These are phyloP conservation scores for Microcebus murinus DNA, from an alignment of 2,113 vertebrate genomes.

Conservation along the genomic window DNA sequence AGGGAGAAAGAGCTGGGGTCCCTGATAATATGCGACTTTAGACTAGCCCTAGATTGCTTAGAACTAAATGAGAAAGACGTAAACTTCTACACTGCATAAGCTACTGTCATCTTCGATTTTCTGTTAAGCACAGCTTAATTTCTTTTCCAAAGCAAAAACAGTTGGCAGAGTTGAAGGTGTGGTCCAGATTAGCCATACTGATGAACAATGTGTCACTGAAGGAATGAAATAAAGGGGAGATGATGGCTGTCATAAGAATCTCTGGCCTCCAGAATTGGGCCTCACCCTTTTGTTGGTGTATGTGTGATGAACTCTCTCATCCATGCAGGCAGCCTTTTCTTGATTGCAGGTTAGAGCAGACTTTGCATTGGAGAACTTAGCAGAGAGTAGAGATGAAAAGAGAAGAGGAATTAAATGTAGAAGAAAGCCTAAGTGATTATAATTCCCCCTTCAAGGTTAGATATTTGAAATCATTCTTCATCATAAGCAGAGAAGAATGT, in stretches of 20 bases:
- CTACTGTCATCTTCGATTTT: not conserved
- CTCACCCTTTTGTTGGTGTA: not conserved
- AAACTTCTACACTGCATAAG: not conserved
- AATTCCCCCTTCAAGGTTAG: not conserved
- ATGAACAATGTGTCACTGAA: not conserved
- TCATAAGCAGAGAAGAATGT: not conserved
- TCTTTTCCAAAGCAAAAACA: not conserved
- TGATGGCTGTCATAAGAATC: not conserved
- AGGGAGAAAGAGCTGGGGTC: not conserved
- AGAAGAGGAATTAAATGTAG: not conserved
- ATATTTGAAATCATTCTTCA: not conserved
- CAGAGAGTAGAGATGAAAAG: not conserved
- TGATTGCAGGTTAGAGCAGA: not conserved
- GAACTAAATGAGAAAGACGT: not conserved
- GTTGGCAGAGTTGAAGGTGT: not conserved
- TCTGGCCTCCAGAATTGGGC: not conserved
- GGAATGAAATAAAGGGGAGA: not conserved
- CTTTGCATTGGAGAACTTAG: not conserved
- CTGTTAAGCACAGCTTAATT: not conserved
- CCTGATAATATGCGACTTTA: rapidly evolving
- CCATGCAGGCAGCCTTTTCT: no score
- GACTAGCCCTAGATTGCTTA: not conserved
- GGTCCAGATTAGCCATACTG: not conserved
- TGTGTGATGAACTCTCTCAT: not conserved
- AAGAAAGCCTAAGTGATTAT: not conserved